Evolutionary conservation across 2,888 invertebrate genomes (phyloP).

Genomic region (Latrodectus elegans): DNA sequence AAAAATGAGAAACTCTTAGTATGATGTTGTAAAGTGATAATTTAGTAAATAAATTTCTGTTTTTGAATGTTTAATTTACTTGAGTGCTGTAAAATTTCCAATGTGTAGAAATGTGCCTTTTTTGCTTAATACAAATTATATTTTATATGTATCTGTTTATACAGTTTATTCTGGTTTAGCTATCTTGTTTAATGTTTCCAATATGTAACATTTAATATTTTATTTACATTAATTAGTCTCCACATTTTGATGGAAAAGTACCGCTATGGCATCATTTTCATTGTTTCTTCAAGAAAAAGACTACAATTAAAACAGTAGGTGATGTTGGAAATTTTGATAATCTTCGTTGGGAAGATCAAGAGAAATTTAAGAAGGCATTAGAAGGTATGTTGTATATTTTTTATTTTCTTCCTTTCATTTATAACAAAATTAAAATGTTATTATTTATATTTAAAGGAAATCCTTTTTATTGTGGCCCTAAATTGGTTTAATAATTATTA

Average conservation of each 20-base stretch:
- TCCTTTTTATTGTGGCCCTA: too few species aligned
- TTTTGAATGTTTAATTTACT: too few species aligned
- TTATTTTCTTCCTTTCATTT: not conserved
- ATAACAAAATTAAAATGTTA: too few species aligned
- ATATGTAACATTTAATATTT: not conserved
- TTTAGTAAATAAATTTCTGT: too few species aligned
- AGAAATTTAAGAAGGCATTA: conserved; percentile 82
- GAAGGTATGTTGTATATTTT: conserved; percentile 77
- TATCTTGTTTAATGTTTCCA: not conserved
- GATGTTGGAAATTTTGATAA: conserved; percentile 88
- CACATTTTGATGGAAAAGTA: conserved; percentile 89
- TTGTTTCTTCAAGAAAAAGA: conserved; percentile 92
- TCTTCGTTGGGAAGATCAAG: conserved; percentile 88
- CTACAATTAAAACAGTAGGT: conserved; percentile 79
- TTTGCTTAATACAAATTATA: too few species aligned
- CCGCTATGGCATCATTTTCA: conserved; percentile 90
- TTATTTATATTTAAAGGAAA: too few species aligned
- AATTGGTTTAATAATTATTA: too few species aligned
- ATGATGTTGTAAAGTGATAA: too few species aligned
- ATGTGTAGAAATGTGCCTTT: too few species aligned
- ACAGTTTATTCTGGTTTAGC: not conserved
- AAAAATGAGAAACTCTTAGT: too few species aligned
- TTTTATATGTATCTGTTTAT: too few species aligned
- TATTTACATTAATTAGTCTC: conserved; percentile 79
- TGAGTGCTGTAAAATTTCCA: too few species aligned